These are phyloP conservation scores for Chaetops frenatus DNA, from an alignment of 2,113 vertebrate species.

Conservation along the genomic window DNA sequence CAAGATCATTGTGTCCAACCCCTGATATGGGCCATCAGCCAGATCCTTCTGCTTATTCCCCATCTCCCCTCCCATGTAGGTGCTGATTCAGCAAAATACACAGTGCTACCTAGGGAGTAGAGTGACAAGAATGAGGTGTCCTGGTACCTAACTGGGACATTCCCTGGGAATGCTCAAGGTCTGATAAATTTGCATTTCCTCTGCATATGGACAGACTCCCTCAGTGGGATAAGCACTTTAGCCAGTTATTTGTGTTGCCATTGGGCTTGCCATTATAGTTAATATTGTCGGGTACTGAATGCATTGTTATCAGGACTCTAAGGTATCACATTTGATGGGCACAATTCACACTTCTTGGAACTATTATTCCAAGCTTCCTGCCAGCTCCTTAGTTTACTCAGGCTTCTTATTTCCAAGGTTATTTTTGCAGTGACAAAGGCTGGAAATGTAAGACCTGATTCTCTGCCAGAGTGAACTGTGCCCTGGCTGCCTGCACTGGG, in stretches of 20 bases:
- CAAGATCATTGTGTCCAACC: accelerated
- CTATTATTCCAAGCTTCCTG: conserved; percentile 43
- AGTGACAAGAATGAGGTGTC: background rate
- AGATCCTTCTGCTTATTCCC: background rate
- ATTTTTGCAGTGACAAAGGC: conserved; percentile 27
- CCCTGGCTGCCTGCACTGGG: background rate
- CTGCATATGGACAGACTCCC: background rate
- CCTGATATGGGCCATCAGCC: background rate
- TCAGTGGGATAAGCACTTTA: background rate
- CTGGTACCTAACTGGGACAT: background rate
- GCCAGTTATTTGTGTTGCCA: background rate
- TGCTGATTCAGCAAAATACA: background rate
- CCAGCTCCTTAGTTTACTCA: conserved; percentile 12
- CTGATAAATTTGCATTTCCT: background rate
- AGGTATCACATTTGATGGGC: background rate
- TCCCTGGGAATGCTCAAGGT: background rate
- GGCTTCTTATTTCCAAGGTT: background rate
- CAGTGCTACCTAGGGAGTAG: background rate
- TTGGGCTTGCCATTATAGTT: background rate
- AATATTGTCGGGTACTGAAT: background rate
- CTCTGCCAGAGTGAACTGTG: background rate
- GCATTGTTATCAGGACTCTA: conserved; percentile 16
- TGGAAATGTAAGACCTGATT: background rate
- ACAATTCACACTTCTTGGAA: conserved; percentile 8
- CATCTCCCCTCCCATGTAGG: accelerated